Evolutionary conservation across 2,888 invertebrate species (phyloP), one percentile per base, ranked within the genome.

Genomic region (Celastrina argiolus): DNA sequence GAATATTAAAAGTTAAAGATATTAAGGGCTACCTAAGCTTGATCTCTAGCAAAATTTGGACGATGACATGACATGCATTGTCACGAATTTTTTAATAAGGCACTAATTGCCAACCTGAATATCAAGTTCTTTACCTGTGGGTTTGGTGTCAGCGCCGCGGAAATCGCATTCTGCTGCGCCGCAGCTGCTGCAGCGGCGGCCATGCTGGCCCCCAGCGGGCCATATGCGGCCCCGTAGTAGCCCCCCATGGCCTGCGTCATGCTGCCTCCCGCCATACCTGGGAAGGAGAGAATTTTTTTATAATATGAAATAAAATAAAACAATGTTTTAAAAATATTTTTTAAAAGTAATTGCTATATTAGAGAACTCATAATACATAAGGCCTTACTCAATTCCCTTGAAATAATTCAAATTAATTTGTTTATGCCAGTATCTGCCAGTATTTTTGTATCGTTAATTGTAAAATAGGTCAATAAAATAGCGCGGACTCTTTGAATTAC

Each of bases 201-300:
- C 80, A 94, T 94, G 72, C 95, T 94, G 72, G 95, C 94, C 58
- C 94, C 95, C 18, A 95, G 86, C 6, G 94, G 94, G 1, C 95
- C 94, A 74, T 95, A 95, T 10, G 95, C 95, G 12, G 95, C 94
- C 1, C 95, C 94, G 79, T 95, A 95, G 83, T 95, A 95, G 0
- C 91, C 77, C 81, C 94, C 94, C 94, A 94, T 94, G 22, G 94
- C 93, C 79, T 94, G 94, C 18, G 94, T 92, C 94, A 95, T 95
- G 36, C 94, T 88, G 0, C 90, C 87, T 0, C 90, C 93, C 1
- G 94, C 94, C 94, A 95, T 95, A 67, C 95, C 95, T 95, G 91
- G 14, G 36, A n/a, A 45, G 42, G 67, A 39, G 14, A 36, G 6
- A 36, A 12, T 61, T 14, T 8, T 22, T 6, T 28, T 28, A 36